Evolutionary conservation across 2,797 vertebrate species (phyloP).

Genomic region (Varecia variegata): DNA sequence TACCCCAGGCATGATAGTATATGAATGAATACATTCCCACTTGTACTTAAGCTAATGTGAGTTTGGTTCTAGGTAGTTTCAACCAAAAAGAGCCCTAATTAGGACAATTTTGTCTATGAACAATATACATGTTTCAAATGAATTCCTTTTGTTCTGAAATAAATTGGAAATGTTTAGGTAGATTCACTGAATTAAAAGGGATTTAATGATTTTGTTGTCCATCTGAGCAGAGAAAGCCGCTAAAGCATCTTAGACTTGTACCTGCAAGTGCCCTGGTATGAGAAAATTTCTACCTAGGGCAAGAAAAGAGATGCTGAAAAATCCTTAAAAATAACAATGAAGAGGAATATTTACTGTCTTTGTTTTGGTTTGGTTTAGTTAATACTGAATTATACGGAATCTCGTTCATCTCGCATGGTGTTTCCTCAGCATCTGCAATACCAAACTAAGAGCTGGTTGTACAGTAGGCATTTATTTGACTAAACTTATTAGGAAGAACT

Average conservation of each 20-base stretch:
- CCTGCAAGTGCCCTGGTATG: neutral
- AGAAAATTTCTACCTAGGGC: neutral
- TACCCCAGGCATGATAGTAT: neutral
- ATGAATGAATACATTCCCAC: neutral
- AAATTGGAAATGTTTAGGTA: neutral
- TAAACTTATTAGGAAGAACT: conserved; percentile 35
- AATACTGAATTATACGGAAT: neutral
- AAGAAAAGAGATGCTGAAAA: conserved; percentile 14
- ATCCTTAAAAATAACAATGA: neutral
- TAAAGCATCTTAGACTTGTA: neutral
- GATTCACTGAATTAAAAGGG: conserved; percentile 14
- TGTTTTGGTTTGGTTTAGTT: conserved; percentile 23
- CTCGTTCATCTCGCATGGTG: neutral
- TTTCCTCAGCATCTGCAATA: neutral
- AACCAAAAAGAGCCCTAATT: neutral
- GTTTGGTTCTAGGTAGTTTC: conserved; percentile 13
- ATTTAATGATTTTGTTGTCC: neutral
- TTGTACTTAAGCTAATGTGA: conserved; percentile 10
- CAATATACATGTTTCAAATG: neutral
- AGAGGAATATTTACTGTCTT: neutral
- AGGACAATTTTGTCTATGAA: neutral
- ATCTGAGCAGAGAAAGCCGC: neutral
- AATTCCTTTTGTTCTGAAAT: conserved; percentile 39
- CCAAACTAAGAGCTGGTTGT: neutral
- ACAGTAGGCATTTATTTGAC: neutral